A percentile compares a stretch with the other conserved stretches of the same genome.
Conservation (phyloP, 2,888 invertebrate genomes). For the Aplocera efformata region DNA sequence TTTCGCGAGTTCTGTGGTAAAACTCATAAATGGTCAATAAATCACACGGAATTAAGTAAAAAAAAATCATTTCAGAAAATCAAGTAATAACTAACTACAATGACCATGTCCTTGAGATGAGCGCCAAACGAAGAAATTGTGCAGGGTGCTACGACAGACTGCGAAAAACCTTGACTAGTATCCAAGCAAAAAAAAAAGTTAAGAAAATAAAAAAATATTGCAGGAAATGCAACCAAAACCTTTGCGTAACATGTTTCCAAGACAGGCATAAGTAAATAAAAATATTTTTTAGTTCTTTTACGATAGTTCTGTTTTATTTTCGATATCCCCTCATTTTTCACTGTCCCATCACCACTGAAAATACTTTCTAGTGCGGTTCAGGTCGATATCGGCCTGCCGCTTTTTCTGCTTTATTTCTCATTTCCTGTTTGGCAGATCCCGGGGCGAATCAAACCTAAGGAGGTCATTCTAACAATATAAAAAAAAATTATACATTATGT, state of each 20-base stretch:
- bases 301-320: too few species aligned
- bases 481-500: too few species aligned
- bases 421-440: conserved; percentile 27
- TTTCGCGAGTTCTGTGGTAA: background rate
- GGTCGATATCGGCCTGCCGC: conserved; percentile 28
- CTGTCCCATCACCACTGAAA: conserved; percentile 32
- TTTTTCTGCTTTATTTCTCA: too few species aligned
- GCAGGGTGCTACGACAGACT: conserved; percentile 34
- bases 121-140: conserved; percentile 34
- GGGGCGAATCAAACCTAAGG: conserved; percentile 24
- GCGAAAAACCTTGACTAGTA: conserved; percentile 26
- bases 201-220: conserved; percentile 27
- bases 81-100: conserved; percentile 13
- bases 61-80: conserved; percentile 24
- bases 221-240: conserved; percentile 28
- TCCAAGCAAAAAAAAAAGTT: conserved; percentile 26
- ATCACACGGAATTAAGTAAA: conserved; percentile 19
- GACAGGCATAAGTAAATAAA: conserved; percentile 23
- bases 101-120: conserved; percentile 32
- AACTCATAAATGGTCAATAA: conserved; percentile 1
- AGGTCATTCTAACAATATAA: too few species aligned
- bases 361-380: conserved; percentile 31
- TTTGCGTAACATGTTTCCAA: conserved; percentile 29
- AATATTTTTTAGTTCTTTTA: too few species aligned
- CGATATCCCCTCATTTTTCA: conserved; percentile 29